Conservation (phyloP, 2,888 invertebrate genomes). For the Pantelozetes paolii region DNA sequence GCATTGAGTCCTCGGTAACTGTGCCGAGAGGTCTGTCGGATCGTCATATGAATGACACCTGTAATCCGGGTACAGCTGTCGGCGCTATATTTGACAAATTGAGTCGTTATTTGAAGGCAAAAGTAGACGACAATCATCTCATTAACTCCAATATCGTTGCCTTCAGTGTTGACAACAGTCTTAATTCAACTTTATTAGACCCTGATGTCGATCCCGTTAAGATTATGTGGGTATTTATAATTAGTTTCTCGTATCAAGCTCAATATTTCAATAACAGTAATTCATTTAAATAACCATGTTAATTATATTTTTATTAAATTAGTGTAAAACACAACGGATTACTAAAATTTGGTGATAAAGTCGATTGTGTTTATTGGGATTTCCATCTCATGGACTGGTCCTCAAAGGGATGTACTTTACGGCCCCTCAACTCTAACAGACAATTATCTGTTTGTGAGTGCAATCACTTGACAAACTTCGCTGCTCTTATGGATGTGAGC, state of each 20-base stretch:
- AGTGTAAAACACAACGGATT: conserved; percentile 6
- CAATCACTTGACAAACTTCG: conserved; percentile 48
- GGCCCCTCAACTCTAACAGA: conserved; percentile 44
- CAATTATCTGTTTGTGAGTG: conserved; percentile 48
- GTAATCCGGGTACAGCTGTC: conserved; percentile 1
- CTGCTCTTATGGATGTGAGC: conserved; percentile 48
- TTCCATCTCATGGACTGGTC: conserved; percentile 40
- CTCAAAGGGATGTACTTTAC: conserved; percentile 47
- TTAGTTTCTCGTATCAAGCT: no score
- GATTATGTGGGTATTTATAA: conserved; percentile 10
- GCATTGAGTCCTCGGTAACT: neutral
- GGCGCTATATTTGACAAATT: conserved; percentile 38
- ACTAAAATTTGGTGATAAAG: conserved; percentile 7
- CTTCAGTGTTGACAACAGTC: conserved; percentile 22
- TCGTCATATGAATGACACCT: neutral
- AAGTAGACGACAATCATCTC: neutral
- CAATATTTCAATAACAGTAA: no score
- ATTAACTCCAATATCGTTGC: conserved; percentile 39
- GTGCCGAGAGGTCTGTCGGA: neutral
- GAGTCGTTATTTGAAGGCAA: neutral
- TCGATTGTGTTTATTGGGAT: conserved; percentile 41
- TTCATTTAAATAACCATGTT: no score
- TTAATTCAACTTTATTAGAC: neutral
- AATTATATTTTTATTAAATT: neutral
- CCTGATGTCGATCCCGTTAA: neutral